Evolutionary conservation across 2,888 invertebrate species (phyloP), one percentile per base, ranked within the genome.

Genomic region (Danaus chrysippus): DNA sequence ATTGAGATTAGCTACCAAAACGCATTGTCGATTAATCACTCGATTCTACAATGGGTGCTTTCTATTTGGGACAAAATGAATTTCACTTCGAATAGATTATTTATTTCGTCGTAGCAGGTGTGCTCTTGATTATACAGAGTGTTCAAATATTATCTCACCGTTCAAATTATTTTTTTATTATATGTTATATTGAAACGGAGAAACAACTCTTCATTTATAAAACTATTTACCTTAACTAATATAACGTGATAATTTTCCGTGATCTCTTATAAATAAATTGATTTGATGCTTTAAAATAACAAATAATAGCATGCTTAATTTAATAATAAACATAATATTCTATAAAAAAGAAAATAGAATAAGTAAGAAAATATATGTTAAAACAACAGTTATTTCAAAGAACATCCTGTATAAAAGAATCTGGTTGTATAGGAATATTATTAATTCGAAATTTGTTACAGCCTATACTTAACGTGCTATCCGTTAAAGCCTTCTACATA

Each of bases 391-490:
- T n/a, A 53, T n/a, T 19, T 23, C 19, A n/a, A 34, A 3, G 44
- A 59, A 53, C 62, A 64, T 0, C 10, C 66, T 64, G 54, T 58
- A 52, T 52, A 61, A 44, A 58, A 56, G 55, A 63, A 62, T 56
- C 60, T 54, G 58, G 71, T 71, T 68, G 70, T 68, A 76, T 76
- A 81, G 78, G 83, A 86, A 84, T 82, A 84, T 84, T 87, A 88
- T 88, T 88, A 89, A 89, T 89, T 86, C 80, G 83, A 82, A 88
- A 88, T 89, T 87, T 83, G 87, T 87, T 87, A 87, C 85, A 86
- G 82, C 83, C 84, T 83, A 83, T 87, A 88, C 84, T 88, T 88
- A 88, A 83, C 81, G 74, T 75, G 78, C 77, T 78, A 77, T 82
- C 77, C 78, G 80, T 80, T 81, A 78, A 77, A 74, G 70, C 73